Base-by-base conservation (phyloP, 2,888 invertebrate genomes). In the Orthosia cruda region DNA sequence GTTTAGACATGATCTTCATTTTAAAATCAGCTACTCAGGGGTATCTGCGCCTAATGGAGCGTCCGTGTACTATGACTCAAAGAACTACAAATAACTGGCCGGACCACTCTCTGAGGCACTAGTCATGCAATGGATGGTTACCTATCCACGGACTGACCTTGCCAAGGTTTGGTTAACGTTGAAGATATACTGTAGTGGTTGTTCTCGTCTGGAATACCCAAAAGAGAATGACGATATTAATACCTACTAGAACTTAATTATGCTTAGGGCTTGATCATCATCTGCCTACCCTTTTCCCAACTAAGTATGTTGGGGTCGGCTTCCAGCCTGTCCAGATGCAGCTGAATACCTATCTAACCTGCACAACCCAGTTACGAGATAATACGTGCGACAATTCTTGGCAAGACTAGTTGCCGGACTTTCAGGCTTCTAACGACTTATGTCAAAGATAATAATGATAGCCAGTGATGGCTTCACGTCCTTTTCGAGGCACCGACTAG, bases 131-230 rank as follows among this genome's bases (percentile, higher is more conserved):
- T 54, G 11, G 16, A 54, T 12, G 20, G n/a, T 54, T 20, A 54
- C 20, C 12, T 2, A 20, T 54, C 9, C 18, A 52, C 11, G n/a
- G 18, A 52, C n/a, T 52, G n/a, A 52, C 52, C 52, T 54, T 20
- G n/a, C 3, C 20, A 12, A 20, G 54, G 2, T 5, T 54, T 54
- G 12, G 13, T 54, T 54, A 54, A 54, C n/a, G 20, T 54, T 54
- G 20, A 20, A 20, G 54, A 3, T 54, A 12, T 12, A 20, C 12
- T 54, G 20, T 54, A 20, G 20, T 12, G 98, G 98, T 64, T 97
- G 96, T 88, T 97, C 97, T 50, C 97, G 97, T 90, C 97, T 97
- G 88, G 3, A 93, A 74, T 62, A 4, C n/a, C 15, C n/a, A 23
- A 18, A 63, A 74, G 11, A 73, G 5, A 11, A 73, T 3, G 20